Percentiles rank a stretch among this genome's conserved stretches.
These are phyloP conservation scores for Lepidotrigona ventralis DNA, from an alignment of 1,140 invertebrate genomes.

Conservation along the genomic window DNA sequence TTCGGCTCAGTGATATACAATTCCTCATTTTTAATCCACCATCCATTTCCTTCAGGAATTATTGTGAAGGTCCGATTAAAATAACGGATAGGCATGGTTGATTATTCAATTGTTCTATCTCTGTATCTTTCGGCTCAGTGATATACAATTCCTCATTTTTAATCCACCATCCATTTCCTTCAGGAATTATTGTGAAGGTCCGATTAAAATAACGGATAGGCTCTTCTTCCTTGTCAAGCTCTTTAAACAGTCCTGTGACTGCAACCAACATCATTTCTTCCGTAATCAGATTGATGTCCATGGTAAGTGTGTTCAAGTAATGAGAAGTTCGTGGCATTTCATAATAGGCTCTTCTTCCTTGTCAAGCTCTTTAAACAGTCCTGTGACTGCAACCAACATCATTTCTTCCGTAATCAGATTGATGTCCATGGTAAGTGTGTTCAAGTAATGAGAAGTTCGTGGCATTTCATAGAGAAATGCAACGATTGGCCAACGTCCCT, in stretches of 20 bases:
- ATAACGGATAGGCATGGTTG: too few relatives aligned
- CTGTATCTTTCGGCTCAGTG: conserved; percentile 86
- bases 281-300: conserved; percentile 89
- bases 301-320: conserved; percentile 89
- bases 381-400: conserved; percentile 85
- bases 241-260: conserved; percentile 89
- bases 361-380: too few relatives aligned
- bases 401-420: conserved; percentile 85
- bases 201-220: conserved; percentile 89
- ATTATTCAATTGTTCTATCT: conserved; percentile 81
- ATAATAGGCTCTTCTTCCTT: conserved; percentile 83
- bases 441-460: conserved; percentile 89
- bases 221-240: conserved; percentile 81
- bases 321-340: conserved; percentile 91
- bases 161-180: conserved; percentile 89
- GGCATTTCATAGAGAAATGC: conserved; percentile 82
- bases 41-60: conserved; percentile 87
- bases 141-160: conserved; percentile 91
- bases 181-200: conserved; percentile 90
- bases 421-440: conserved; percentile 91
- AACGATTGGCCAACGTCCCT: too few relatives aligned
- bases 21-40: conserved; percentile 92
- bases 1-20: conserved; percentile 81
- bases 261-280: conserved; percentile 85
- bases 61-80: too few relatives aligned